phyloP scores from a whole-genome alignment of 2,113 vertebrate species.

The Cercopithecus mona region DNA sequence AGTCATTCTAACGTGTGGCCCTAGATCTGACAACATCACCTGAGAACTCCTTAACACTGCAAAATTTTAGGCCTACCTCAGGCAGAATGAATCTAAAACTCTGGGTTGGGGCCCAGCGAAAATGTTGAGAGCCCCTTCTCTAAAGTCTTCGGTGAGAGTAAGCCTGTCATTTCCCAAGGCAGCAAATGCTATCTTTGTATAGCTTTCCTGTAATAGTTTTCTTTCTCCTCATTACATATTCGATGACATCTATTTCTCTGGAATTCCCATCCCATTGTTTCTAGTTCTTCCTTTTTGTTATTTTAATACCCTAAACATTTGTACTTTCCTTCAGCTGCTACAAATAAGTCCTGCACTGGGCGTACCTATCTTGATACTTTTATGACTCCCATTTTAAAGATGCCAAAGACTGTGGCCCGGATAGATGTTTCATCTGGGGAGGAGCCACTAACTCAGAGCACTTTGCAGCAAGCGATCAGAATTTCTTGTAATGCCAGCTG shows the following conservation, averaged over 20 bases:
- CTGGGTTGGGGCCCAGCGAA: neutral
- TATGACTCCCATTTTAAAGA: constrained; percentile 27
- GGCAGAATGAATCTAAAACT: neutral
- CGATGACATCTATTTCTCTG: neutral
- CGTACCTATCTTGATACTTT: neutral
- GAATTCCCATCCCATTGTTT: no score
- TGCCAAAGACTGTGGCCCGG: neutral
- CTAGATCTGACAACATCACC: neutral
- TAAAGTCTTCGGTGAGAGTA: neutral
- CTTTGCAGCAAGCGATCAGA: constrained; percentile 13
- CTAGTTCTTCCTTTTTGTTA: neutral
- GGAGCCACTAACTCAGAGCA: neutral
- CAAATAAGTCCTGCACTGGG: neutral
- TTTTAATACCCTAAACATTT: neutral
- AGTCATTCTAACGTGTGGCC: neutral
- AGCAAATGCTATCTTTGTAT: neutral
- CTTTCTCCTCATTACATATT: neutral
- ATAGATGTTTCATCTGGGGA: neutral
- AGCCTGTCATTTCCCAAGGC: neutral
- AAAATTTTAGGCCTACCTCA: neutral
- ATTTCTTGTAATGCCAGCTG: neutral
- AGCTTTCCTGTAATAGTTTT: neutral
- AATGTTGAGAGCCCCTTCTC: neutral
- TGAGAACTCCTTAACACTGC: neutral
- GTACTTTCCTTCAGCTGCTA: neutral